A percentile compares a stretch with the other conserved stretches of the same genome.
Evolutionary conservation across 2,797 vertebrate genomes (phyloP).

Genomic region (Enteromius trimaculatus): DNA sequence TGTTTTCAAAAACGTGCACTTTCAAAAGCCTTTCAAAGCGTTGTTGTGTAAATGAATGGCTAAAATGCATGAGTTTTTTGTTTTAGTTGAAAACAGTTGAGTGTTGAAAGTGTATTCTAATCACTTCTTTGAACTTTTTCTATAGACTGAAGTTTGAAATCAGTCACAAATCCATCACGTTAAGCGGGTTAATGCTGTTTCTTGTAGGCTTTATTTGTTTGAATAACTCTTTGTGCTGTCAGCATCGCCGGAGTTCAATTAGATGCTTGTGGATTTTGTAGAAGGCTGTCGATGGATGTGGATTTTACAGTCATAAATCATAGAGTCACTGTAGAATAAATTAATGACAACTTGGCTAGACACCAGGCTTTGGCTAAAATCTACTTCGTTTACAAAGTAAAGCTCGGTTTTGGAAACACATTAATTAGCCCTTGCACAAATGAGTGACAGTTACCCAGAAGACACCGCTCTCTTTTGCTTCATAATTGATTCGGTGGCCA

Average conservation of each 20-base stretch:
- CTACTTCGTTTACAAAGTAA: slow-evolving; percentile 73
- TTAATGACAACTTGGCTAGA: slow-evolving; percentile 67
- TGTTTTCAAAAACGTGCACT: no score
- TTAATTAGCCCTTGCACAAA: slow-evolving; percentile 80
- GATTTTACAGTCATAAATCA: slow-evolving; percentile 65
- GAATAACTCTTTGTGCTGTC: slow-evolving; percentile 14
- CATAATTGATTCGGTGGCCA: slow-evolving; percentile 76
- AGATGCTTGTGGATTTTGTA: not conserved
- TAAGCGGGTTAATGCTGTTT: not conserved
- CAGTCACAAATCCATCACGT: not conserved
- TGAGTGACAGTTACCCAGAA: slow-evolving; percentile 80
- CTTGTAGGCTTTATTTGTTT: slow-evolving; percentile 12
- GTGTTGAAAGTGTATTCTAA: not conserved
- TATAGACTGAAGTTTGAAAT: not conserved
- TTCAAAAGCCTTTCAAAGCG: not conserved
- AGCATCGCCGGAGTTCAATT: not conserved
- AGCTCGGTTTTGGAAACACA: slow-evolving; percentile 70
- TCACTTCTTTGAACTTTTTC: not conserved
- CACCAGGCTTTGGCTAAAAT: slow-evolving; percentile 74
- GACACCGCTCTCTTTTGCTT: slow-evolving; percentile 68
- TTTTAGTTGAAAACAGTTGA: not conserved
- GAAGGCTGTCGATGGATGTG: slow-evolving; percentile 38
- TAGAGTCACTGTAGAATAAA: slow-evolving; percentile 31
- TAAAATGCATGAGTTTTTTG: not conserved
- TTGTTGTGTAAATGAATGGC: not conserved